Evolutionary conservation across 1,140 invertebrate genomes (phyloP).

Genomic region (Pentalonia nigronervosa): DNA sequence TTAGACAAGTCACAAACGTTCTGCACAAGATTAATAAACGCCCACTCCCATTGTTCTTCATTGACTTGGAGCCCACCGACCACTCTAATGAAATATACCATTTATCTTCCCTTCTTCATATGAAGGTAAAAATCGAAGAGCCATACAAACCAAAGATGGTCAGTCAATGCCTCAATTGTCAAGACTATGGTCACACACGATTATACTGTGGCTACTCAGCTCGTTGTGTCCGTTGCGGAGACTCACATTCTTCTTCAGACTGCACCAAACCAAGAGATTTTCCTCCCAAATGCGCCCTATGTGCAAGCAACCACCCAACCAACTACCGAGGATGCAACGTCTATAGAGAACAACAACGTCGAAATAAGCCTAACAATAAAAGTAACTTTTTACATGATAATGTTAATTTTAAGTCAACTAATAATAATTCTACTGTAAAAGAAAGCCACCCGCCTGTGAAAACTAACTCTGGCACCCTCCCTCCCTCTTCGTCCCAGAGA

Average conservation of each 20-base stretch:
- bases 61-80: conserved; percentile 62
- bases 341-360: conserved; percentile 59
- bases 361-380: background rate
- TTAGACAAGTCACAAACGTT: conserved; percentile 49
- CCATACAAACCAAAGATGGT: conserved; percentile 61
- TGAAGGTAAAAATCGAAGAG: conserved; percentile 62
- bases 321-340: conserved; percentile 63
- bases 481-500: background rate
- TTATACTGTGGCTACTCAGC: conserved; percentile 62
- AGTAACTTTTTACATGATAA: background rate
- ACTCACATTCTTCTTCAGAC: conserved; percentile 62
- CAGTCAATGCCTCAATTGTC: conserved; percentile 60
- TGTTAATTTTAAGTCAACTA: background rate
- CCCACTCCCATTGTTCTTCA: conserved; percentile 63
- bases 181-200: conserved; percentile 60
- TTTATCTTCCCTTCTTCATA: conserved; percentile 60
- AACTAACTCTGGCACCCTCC: background rate
- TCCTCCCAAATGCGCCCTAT: conserved; percentile 62
- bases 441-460: background rate
- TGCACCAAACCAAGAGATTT: conserved; percentile 62
- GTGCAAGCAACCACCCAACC: conserved; percentile 63
- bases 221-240: conserved; percentile 64
- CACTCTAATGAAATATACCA: conserved; percentile 63
- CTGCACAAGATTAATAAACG: conserved; percentile 60
- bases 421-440: conserved; percentile 31